Evolutionary conservation across 1,140 invertebrate species (phyloP), one percentile per base, ranked within the genome.

Genomic region (Hypothenemus hampei): DNA sequence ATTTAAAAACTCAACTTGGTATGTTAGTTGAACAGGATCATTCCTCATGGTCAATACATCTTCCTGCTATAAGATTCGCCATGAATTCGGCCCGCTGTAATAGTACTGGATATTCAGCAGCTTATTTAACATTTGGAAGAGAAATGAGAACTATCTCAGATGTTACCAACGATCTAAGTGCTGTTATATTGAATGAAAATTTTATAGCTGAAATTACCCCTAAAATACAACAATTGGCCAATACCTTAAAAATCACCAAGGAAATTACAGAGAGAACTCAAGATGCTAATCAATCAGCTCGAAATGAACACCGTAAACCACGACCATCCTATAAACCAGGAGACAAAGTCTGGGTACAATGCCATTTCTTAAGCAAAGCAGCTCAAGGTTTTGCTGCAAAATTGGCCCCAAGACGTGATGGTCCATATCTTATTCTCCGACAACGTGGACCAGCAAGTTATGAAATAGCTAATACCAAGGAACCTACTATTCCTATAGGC

Each of bases 1-100:
- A 71, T 16, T 15, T 77, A 0, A 74, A 76, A 51, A 57, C 63
- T 1, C 68, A 69, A 58, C 54, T 76, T 0, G 48, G 61, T 0
- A 68, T 71, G 1, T 66, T 68, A 13, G 63, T 74, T 0, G 57
- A 62, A 4, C 43, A 64, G 1, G 58, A 72, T 22, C 72, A 76
- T 41, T 19, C 26, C 2, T 37, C 48, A 3, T 77, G 72, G 72
- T 57, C 66, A 26, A 26, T 60, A 11, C 45, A 66, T 48, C 52
- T 72, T 0, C 29, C 43, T 5, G 47, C 60, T 1, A 63, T 70
- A 18, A 45, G 62, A 3, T 69, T 71, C 43, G 67, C 68, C 0
- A 60, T 67, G 31, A 69, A 69, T 46, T 62, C 73, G 0, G 67
- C 66, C 0, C 55, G 62, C 1, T 57, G 70, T 55, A 47, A 61